Base-by-base conservation (phyloP, 2,888 invertebrate genomes). In the Pristionchus entomophagus region DNA sequence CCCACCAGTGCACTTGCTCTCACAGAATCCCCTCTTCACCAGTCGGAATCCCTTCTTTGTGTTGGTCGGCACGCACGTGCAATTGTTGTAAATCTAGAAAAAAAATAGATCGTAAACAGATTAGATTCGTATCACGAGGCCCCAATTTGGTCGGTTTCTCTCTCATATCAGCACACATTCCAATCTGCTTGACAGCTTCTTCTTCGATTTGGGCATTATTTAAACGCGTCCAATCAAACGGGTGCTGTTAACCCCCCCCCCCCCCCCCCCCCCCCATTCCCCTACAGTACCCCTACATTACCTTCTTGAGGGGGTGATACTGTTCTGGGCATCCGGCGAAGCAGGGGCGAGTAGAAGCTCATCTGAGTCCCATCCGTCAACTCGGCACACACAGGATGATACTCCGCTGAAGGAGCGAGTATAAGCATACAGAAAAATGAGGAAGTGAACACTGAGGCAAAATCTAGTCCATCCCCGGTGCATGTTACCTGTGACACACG, bases 271-370 rank as follows among this genome's bases (percentile, higher is more conserved):
- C 22, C 8, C 12, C 12, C 19, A 56, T 32, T n/a, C 2, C 56
- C 59, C 59, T 32, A 29, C 59, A 3, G n/a, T 41, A n/a, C 69
- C 8, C 73, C 45, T 45, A 6, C 14, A 45, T 45, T 45, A 90
- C 91, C 89, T 92, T 93, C 32, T 41, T 87, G 19, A 88, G 84
- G 0, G 92, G 90, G 12, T 88, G 86, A 73, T 91, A 93, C 45
- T 86, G 62, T 26, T 92, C 96, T 84, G 96, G 96, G 94, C 98
- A 98, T 86, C 98, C 98, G 84, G 98, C 98, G 94, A 97, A 97
- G 94, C 98, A 98, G 17, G n/a, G 98, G 97, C 29, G 97, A 97
- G 95, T 97, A 98, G 95, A 97, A 98, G 12, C 97, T 96, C 89
- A 97, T 95, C 77, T 91, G 92, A 14, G 87, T 86, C 45, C 92